Conservation (phyloP, 2,113 vertebrate species). For the Hucho hucho region DNA sequence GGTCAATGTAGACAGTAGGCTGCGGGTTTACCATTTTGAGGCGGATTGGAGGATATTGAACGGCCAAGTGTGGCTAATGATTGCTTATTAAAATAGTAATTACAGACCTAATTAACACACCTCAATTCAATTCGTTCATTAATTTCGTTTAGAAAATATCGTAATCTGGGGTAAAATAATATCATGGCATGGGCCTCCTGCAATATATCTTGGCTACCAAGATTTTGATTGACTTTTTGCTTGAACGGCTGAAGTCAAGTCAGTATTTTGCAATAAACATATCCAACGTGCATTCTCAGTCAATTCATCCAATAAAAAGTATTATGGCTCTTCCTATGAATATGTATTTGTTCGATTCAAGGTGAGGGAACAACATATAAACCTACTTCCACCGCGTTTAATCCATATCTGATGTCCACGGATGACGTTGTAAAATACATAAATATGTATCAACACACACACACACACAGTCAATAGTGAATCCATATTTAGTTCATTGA, state of each 20-base stretch:
- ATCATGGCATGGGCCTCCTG: too few species aligned
- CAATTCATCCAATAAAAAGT: too few species aligned
- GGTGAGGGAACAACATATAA: not conserved
- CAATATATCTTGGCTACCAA: too few species aligned
- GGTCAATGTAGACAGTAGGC: too few species aligned
- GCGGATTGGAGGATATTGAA: not conserved
- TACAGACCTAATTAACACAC: slow-evolving; percentile 10
- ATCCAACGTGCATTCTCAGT: too few species aligned
- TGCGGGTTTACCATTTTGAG: too few species aligned
- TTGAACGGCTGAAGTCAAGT: too few species aligned
- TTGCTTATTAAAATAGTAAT: slow-evolving; percentile 1
- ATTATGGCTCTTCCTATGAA: too few species aligned
- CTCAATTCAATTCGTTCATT: not conserved
- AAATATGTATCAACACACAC: not conserved
- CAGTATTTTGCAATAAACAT: too few species aligned
- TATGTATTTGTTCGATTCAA: not conserved
- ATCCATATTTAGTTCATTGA: slow-evolving; percentile 53
- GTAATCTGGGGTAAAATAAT: too few species aligned
- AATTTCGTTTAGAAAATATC: too few species aligned
- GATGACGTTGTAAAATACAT: not conserved
- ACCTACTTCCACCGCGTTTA: not conserved
- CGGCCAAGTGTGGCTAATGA: slow-evolving; percentile 1
- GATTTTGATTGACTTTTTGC: too few species aligned
- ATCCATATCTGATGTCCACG: not conserved
- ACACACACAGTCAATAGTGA: slow-evolving; percentile 29